These are phyloP conservation scores for Sphaerophoria taeniata DNA, from an alignment of 2,888 invertebrate species.

Conservation along the genomic window DNA sequence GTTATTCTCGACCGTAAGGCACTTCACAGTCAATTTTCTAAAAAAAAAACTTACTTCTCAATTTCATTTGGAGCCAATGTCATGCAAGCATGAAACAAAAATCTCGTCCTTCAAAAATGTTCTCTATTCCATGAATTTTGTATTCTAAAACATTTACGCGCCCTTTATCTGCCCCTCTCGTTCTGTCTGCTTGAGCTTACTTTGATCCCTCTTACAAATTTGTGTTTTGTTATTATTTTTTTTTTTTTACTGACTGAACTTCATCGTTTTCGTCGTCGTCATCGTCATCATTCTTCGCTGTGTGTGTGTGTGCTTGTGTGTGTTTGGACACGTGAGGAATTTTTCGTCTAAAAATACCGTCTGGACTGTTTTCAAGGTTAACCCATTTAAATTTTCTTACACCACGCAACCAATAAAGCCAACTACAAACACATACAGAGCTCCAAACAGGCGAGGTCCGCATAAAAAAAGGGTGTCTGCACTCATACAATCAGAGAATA, in stretches of 20 bases:
- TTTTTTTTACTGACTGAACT: constrained; percentile 45
- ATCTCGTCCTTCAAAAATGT: background rate
- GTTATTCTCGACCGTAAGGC: constrained; percentile 8
- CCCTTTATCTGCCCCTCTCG: constrained; percentile 39
- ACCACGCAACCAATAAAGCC: constrained; percentile 49
- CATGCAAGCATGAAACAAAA: constrained; percentile 40
- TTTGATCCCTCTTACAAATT: constrained; percentile 43
- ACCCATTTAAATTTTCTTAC: constrained; percentile 70
- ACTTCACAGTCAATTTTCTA: constrained; percentile 16
- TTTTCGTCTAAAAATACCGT: constrained; percentile 73
- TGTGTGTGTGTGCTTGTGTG: constrained; percentile 1
- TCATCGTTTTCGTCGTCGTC: constrained; percentile 12
- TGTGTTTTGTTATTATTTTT: constrained; percentile 14
- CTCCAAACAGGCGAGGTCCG: background rate
- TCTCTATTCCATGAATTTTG: background rate
- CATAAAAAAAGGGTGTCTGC: constrained; percentile 46
- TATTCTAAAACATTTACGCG: constrained; percentile 41
- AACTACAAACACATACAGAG: constrained; percentile 40
- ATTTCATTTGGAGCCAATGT: constrained; percentile 56
- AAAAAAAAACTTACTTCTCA: constrained; percentile 23
- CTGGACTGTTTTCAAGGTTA: constrained; percentile 74
- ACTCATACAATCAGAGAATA: constrained; percentile 34
- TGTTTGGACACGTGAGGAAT: constrained; percentile 45
- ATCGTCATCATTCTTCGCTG: constrained; percentile 49
- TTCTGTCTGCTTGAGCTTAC: constrained; percentile 19